phyloP scores from a whole-genome alignment of 2,888 invertebrate genomes.

The Biston stratarius region DNA sequence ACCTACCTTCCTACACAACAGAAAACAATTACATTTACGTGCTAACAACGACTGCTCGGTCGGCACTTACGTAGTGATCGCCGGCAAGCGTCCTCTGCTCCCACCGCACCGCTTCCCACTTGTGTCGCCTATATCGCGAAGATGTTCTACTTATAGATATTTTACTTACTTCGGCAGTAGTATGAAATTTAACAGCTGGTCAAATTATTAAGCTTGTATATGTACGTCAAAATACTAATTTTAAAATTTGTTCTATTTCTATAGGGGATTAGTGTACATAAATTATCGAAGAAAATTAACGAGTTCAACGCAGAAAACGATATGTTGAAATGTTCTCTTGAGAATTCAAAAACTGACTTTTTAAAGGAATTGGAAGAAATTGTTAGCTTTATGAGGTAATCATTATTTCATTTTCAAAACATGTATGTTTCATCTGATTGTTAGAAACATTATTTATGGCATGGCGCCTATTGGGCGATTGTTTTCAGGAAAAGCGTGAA shows the following conservation, averaged over 20 bases:
- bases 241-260: not conserved
- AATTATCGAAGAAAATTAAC: constrained; percentile 67
- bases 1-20: no score
- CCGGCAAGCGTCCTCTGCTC: no score
- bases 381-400: constrained; percentile 65
- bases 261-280: constrained; percentile 62
- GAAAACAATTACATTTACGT: no score
- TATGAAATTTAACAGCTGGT: no score
- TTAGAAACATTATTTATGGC: not conserved
- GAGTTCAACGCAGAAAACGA: constrained; percentile 75
- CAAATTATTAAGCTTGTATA: no score
- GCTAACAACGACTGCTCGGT: no score
- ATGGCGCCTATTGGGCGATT: constrained; percentile 21
- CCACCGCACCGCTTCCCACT: no score
- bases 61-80: no score
- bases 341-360: constrained; percentile 66
- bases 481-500: constrained; percentile 66
- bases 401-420: not conserved
- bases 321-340: constrained; percentile 63
- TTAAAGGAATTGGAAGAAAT: constrained; percentile 63
- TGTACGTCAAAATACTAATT: no score
- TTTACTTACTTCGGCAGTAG: no score
- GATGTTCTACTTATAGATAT: no score
- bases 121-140: no score
- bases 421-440: not conserved